phyloP scores from a whole-genome alignment of 2,888 invertebrate species.

The Amphipyra berbera region DNA sequence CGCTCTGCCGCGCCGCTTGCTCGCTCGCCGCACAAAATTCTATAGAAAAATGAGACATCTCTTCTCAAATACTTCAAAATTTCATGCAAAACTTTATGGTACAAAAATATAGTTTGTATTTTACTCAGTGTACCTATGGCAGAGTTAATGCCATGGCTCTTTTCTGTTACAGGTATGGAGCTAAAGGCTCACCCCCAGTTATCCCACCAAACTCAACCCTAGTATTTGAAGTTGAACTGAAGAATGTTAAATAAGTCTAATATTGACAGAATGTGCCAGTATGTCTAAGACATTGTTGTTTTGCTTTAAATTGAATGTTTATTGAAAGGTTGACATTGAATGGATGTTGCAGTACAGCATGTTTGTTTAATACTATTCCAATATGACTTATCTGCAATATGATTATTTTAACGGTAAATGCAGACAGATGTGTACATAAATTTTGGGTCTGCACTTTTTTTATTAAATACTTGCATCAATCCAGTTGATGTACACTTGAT shows the following conservation, averaged over 20 bases:
- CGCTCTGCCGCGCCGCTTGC: too few species aligned
- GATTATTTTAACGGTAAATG: constrained; percentile 42
- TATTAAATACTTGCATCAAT: not conserved
- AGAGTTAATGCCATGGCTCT: not conserved
- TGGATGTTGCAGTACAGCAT: constrained; percentile 54
- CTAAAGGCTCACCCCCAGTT: constrained; percentile 94
- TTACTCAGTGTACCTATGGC: not conserved
- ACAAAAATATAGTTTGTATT: too few species aligned
- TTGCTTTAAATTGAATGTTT: constrained; percentile 66
- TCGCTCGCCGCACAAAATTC: too few species aligned
- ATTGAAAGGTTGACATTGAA: constrained; percentile 71
- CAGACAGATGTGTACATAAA: constrained; percentile 21
- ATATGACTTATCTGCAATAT: constrained; percentile 61
- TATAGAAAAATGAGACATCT: too few species aligned
- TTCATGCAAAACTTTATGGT: too few species aligned
- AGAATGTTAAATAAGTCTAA: constrained; percentile 91
- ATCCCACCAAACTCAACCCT: constrained; percentile 97
- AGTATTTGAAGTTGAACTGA: constrained; percentile 97
- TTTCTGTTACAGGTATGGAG: constrained; percentile 90
- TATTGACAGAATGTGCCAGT: constrained; percentile 60
- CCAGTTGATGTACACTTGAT: not conserved
- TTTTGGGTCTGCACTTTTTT: constrained; percentile 15
- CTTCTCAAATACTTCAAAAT: too few species aligned
- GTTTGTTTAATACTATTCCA: constrained; percentile 41
- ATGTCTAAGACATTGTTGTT: constrained; percentile 69